These are phyloP conservation scores for Tangara arthus DNA, from an alignment of 2,797 vertebrate genomes.

Conservation along the genomic window DNA sequence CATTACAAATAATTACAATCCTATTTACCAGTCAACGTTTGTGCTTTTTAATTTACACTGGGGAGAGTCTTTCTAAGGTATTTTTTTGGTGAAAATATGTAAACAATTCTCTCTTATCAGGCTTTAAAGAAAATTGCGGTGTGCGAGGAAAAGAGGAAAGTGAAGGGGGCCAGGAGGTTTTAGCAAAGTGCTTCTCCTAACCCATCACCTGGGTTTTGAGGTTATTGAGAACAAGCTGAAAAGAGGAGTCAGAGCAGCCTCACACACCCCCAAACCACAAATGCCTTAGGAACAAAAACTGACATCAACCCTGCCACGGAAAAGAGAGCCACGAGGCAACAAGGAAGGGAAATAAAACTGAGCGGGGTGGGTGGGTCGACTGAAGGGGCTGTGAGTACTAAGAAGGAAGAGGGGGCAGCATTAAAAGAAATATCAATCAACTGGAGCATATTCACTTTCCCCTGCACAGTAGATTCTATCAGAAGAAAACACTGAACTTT, in stretches of 20 bases:
- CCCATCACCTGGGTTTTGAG: not conserved
- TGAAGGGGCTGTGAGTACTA: not conserved
- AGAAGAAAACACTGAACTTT: conserved; percentile 89
- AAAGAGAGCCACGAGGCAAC: not conserved
- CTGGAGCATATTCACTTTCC: conserved; percentile 63
- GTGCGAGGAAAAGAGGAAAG: not conserved
- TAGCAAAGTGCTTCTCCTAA: not conserved
- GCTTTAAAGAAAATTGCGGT: not conserved
- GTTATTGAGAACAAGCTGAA: not conserved
- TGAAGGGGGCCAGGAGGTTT: not conserved
- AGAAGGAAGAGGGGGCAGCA: not conserved
- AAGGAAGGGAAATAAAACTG: not conserved
- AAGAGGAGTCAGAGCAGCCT: not conserved
- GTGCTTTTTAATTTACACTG: not conserved
- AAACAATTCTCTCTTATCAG: not conserved
- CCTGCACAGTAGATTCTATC: conserved; percentile 68
- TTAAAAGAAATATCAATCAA: conserved; percentile 71
- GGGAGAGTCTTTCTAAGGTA: conserved; percentile 9
- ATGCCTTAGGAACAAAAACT: not conserved
- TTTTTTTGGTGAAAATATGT: conserved; percentile 7
- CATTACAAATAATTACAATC: conserved; percentile 65
- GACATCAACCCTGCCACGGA: not conserved
- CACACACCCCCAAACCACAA: not conserved
- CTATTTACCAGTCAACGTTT: conserved; percentile 40
- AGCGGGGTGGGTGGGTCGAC: not conserved